Base-by-base conservation (phyloP, 1,140 invertebrate genomes). In the Drosophila punjabiensis region DNA sequence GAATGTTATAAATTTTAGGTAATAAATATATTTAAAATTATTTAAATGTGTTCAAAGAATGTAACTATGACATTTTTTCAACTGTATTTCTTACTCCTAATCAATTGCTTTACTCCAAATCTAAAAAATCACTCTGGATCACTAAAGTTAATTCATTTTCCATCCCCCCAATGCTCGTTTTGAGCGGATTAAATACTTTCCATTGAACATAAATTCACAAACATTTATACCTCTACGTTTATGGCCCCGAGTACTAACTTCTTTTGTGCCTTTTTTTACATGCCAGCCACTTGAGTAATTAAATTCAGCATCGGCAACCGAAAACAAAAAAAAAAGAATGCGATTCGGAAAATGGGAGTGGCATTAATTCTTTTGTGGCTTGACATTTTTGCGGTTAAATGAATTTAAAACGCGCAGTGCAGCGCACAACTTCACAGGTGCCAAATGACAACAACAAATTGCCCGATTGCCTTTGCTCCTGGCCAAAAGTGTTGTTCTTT, bases 341-440 rank as follows among this genome's bases (percentile, higher is more conserved):
- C 35, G 9, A 43, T 43, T 41, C 55, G 64, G 30, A 50, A 61
- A 65, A 70, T 71, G 85, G 85, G 86, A 79, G 85, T 88, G 85
- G 85, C 85, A 89, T 89, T 89, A 89, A 89, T 87, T 83, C 85
- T 85, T 74, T 89, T 90, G 85, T 85, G 85, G 85, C 79, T 79
- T 88, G 88, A 88, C 85, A 88, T 88, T 89, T 88, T 88, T 89
- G 85, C 84, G 85, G 85, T 89, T 85, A 89, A 89, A 89, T 90
- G 86, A 89, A 89, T 89, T 90, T 89, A 85, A 90, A 89, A 85
- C 68, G 82, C 61, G 74, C 85, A 84, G 64, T 63, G 58, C 62
- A 48, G 64, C 69, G 82, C 74, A 53, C 60, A 74, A 66, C 76
- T 60, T 75, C 74, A 48, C 85, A 89, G 85, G 85, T 89, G 85